A percentile compares a stretch with the other conserved stretches of the same genome.
Conservation (phyloP, 1,140 invertebrate species). For the Drosophila ironensis region DNA sequence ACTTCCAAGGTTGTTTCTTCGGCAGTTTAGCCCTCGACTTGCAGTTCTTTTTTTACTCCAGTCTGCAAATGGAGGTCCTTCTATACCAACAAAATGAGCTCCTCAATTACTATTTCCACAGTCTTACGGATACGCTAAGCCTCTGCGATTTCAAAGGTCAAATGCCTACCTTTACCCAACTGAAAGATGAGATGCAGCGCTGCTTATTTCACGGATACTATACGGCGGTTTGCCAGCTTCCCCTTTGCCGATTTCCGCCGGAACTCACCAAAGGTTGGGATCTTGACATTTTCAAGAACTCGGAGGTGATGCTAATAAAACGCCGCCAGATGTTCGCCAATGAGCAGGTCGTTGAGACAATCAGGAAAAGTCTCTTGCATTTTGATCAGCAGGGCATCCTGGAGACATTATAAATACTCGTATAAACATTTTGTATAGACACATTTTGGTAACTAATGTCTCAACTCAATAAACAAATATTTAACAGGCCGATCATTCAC, state of each 20-base stretch:
- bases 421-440: neutral
- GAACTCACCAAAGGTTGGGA: constrained; percentile 24
- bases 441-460: no score
- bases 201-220: constrained; percentile 60
- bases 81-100: constrained; percentile 63
- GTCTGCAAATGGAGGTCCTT: constrained; percentile 48
- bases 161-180: constrained; percentile 68
- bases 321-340: constrained; percentile 42
- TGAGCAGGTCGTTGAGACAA: constrained; percentile 28
- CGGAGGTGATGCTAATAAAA: constrained; percentile 20
- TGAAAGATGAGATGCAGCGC: constrained; percentile 62
- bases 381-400: constrained; percentile 57
- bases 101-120: constrained; percentile 56
- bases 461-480: no score
- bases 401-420: constrained; percentile 4
- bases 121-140: constrained; percentile 69
- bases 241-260: constrained; percentile 39
- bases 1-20: constrained; percentile 54
- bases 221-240: constrained; percentile 47
- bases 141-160: constrained; percentile 51
- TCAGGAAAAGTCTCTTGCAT: constrained; percentile 31
- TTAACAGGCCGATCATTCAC: no score
- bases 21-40: constrained; percentile 62
- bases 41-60: constrained; percentile 63
- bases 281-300: constrained; percentile 26